A percentile compares a stretch with the other conserved stretches of the same genome.
Evolutionary conservation across 2,888 invertebrate species (phyloP).

Genomic region (Philopedon plagiatum): DNA sequence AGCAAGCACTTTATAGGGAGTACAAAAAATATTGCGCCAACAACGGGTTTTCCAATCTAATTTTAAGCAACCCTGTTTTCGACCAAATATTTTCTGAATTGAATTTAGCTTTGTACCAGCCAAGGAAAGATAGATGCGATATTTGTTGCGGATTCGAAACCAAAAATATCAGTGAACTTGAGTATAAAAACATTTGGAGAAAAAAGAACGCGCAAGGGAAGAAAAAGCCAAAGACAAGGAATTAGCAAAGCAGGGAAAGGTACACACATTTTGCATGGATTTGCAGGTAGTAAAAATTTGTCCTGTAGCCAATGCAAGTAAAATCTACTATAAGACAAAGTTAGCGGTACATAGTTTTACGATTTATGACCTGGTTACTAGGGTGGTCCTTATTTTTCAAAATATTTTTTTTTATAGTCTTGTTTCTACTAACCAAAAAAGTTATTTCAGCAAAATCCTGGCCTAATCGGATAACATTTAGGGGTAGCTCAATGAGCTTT

Average conservation of each 20-base stretch:
- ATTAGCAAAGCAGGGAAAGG: slow-evolving; percentile 27
- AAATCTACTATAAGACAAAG: slow-evolving; percentile 57
- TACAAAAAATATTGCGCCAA: slow-evolving; percentile 12
- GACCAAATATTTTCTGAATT: slow-evolving; percentile 2
- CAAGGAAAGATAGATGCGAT: slow-evolving; percentile 48
- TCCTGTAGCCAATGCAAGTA: slow-evolving; percentile 27
- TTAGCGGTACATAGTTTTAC: slow-evolving; percentile 58
- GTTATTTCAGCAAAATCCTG: no score
- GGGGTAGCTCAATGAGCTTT: no score
- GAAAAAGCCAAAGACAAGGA: slow-evolving; percentile 55
- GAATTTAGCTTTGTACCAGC: slow-evolving; percentile 42
- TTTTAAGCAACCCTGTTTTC: slow-evolving; percentile 10
- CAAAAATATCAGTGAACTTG: slow-evolving; percentile 37
- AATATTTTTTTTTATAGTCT: no score
- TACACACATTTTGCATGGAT: slow-evolving; percentile 51
- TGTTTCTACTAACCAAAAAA: no score
- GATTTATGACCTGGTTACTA: slow-evolving; percentile 55
- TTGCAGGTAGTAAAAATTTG: slow-evolving; percentile 53
- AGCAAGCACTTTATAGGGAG: slow-evolving; percentile 12
- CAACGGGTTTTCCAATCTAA: background rate
- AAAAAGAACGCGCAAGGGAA: slow-evolving; percentile 36
- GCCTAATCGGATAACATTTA: no score
- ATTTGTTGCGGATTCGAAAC: slow-evolving; percentile 39
- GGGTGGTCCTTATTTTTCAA: no score
- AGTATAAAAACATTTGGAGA: slow-evolving; percentile 33